Evolutionary conservation across 2,888 invertebrate genomes (phyloP).

Genomic region (Euzetes globulus): DNA sequence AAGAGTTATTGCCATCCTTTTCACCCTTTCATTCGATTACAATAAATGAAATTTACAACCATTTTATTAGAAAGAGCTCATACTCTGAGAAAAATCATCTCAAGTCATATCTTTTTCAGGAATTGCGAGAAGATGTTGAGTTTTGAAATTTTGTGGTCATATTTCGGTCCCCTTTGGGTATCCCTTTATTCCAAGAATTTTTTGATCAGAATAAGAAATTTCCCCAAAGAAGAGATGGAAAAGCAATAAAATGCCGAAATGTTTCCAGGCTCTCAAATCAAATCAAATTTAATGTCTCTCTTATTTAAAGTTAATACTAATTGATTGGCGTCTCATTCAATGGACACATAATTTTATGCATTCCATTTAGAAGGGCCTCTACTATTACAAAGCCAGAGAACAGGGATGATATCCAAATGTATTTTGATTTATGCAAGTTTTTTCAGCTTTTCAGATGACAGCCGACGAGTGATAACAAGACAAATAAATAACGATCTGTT

Average conservation of each 20-base stretch:
- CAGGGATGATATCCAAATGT: neutral
- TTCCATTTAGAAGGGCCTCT: neutral
- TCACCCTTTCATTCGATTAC: neutral
- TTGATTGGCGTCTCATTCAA: neutral
- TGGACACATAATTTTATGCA: neutral
- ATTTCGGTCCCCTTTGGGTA: no score
- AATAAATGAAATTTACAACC: neutral
- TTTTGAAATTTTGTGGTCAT: no score
- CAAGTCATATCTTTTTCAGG: no score
- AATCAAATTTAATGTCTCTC: neutral
- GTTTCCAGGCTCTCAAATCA: neutral
- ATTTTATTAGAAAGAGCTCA: neutral
- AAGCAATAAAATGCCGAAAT: neutral
- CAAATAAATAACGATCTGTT: conserved; percentile 13
- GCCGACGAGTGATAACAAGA: conserved; percentile 14
- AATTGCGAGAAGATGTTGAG: no score
- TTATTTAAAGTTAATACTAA: neutral
- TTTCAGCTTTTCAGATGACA: neutral
- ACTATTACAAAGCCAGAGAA: no score
- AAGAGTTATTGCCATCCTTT: no score
- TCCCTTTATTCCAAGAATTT: neutral
- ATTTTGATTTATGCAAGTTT: conserved; percentile 9
- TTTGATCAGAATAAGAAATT: neutral
- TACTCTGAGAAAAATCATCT: no score
- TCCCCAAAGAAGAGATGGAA: neutral